Evolutionary conservation across 1,140 invertebrate genomes (phyloP).

Genomic region (Oreohelix idahoensis): DNA sequence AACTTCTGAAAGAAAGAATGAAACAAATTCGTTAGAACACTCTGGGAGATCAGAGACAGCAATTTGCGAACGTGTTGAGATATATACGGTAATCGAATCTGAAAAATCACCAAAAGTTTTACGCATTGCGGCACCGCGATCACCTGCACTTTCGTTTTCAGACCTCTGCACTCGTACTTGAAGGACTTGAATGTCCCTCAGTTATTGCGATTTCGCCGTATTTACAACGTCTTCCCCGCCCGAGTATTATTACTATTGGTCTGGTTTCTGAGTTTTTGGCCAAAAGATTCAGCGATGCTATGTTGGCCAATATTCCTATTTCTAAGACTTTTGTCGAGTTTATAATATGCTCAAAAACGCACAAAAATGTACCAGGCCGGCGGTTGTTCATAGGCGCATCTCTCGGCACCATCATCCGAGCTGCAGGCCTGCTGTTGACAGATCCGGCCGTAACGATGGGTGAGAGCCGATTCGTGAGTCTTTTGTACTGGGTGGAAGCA

Average conservation of each 20-base stretch:
- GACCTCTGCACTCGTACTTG: not conserved
- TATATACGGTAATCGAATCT: not conserved
- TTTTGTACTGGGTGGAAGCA: not conserved
- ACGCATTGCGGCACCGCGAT: not conserved
- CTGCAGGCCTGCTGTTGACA: conserved; percentile 10
- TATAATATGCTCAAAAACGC: conserved; percentile 17
- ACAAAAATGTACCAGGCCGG: conserved; percentile 4
- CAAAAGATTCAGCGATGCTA: not conserved
- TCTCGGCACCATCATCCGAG: not conserved
- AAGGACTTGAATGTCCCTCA: not conserved
- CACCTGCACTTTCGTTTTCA: not conserved
- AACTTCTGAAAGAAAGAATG: too few species aligned
- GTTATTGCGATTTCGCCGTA: not conserved
- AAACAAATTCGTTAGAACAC: not conserved
- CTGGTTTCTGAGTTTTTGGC: not conserved
- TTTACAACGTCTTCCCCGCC: not conserved
- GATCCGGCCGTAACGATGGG: conserved; percentile 13
- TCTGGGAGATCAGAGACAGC: not conserved
- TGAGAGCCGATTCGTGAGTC: not conserved
- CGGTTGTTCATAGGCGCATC: not conserved
- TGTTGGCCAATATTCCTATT: not conserved
- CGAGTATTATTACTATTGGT: not conserved
- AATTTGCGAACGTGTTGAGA: conserved; percentile 3
- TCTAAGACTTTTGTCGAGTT: conserved; percentile 8
- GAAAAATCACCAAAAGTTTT: not conserved